Conservation (phyloP, 1,140 invertebrate genomes). For the Drosophila rhopaloa region DNA sequence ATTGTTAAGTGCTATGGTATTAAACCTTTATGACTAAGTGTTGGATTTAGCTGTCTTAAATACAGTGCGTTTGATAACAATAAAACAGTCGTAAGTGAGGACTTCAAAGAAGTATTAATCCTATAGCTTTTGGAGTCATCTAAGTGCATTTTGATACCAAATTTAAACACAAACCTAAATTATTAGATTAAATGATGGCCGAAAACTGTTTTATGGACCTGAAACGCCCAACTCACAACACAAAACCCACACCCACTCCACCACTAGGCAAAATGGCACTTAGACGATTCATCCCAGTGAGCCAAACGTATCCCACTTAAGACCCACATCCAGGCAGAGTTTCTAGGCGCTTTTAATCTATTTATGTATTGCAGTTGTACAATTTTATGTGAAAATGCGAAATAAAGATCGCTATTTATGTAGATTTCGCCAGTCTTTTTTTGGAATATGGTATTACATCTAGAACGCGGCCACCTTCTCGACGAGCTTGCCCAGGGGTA, state of each 20-base stretch:
- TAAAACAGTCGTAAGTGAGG: neutral
- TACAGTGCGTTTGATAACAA: constrained; percentile 9
- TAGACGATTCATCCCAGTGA: constrained; percentile 12
- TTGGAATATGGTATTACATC: no score
- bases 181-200: neutral
- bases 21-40: constrained; percentile 1
- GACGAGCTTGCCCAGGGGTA: constrained; percentile 42
- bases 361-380: constrained; percentile 45
- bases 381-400: constrained; percentile 54
- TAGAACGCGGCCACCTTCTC: constrained; percentile 61
- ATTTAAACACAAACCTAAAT: neutral
- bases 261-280: constrained; percentile 2
- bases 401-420: constrained; percentile 57
- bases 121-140: neutral
- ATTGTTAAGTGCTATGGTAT: neutral
- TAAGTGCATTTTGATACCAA: constrained; percentile 7
- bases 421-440: constrained; percentile 6
- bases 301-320: constrained; percentile 31
- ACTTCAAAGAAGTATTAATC: constrained; percentile 4
- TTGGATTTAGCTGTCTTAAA: neutral
- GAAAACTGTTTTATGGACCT: constrained; percentile 17
- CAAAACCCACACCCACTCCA: neutral
- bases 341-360: constrained; percentile 40
- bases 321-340: constrained; percentile 4
- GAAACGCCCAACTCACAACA: constrained; percentile 1